Evolutionary conservation across 2,113 vertebrate genomes (phyloP).

Genomic region (Galemys pyrenaicus): DNA sequence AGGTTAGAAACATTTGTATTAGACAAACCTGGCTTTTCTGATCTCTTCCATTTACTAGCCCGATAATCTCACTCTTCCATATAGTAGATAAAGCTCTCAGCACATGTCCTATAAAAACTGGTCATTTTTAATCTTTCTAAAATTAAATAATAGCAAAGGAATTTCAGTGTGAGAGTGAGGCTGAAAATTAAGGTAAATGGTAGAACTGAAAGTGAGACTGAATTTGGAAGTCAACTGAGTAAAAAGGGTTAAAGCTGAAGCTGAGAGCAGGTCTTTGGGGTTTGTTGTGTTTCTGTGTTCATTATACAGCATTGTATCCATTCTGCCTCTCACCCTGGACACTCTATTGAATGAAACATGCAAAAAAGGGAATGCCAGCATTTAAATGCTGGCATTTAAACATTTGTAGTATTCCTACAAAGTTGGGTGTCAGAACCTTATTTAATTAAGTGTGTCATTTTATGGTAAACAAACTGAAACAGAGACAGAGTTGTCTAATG

Average conservation of each 20-base stretch:
- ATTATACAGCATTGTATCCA: not conserved
- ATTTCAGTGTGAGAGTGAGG: not conserved
- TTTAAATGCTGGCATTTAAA: too few relatives aligned
- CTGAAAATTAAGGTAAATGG: not conserved
- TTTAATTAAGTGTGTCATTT: not conserved
- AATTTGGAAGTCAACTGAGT: not conserved
- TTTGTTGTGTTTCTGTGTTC: not conserved
- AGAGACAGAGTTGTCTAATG: not conserved
- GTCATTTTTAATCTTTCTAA: conserved; percentile 1
- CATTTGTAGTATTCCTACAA: too few relatives aligned
- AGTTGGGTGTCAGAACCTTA: not conserved
- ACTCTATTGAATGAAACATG: not conserved
- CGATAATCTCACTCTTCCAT: not conserved
- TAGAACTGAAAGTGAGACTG: not conserved
- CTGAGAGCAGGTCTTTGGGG: not conserved
- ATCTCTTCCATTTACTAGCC: not conserved
- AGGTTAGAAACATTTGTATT: not conserved
- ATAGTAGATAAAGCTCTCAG: not conserved
- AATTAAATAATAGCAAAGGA: not conserved
- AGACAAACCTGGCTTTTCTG: not conserved
- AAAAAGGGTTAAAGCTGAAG: not conserved
- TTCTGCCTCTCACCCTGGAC: not conserved
- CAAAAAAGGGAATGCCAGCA: not conserved
- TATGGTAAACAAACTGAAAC: not conserved
- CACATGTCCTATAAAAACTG: not conserved